Conservation (phyloP, 1,140 invertebrate species). For the Sesamia nonagrioides region DNA sequence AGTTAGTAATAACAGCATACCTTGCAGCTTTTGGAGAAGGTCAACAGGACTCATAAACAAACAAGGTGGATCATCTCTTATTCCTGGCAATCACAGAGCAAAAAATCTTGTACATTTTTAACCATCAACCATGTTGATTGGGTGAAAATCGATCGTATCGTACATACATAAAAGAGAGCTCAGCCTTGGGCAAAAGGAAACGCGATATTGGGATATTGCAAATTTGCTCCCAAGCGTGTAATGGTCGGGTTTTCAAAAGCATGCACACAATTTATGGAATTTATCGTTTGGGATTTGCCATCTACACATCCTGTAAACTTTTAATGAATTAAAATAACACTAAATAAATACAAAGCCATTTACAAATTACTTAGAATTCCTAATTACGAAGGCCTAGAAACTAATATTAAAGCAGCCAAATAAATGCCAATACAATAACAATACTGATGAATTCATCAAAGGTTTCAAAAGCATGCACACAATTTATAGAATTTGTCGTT, state of each 20-base stretch:
- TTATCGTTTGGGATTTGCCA: background rate
- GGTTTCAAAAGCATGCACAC: conserved; percentile 20
- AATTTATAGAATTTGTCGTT: conserved; percentile 6
- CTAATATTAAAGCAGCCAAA: background rate
- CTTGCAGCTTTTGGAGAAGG: background rate
- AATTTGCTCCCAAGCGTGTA: conserved; percentile 24
- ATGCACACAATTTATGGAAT: conserved; percentile 22
- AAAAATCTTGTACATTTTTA: conserved; percentile 26
- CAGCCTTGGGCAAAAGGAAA: conserved; percentile 20
- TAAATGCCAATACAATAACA: background rate
- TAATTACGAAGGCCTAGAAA: background rate
- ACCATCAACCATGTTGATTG: background rate
- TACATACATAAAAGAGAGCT: too few species aligned
- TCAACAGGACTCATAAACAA: background rate
- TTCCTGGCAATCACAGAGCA: background rate
- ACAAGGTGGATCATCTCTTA: background rate
- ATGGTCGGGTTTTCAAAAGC: conserved; percentile 20
- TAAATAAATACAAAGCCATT: background rate
- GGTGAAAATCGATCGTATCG: conserved; percentile 4
- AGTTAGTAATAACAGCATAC: background rate
- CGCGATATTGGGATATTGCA: conserved; percentile 22
- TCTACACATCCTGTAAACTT: background rate
- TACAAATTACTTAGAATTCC: background rate
- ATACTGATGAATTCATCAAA: conserved; percentile 2
- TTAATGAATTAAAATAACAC: background rate